Conservation (phyloP, 2,113 vertebrate genomes). For the Tetrax tetrax region DNA sequence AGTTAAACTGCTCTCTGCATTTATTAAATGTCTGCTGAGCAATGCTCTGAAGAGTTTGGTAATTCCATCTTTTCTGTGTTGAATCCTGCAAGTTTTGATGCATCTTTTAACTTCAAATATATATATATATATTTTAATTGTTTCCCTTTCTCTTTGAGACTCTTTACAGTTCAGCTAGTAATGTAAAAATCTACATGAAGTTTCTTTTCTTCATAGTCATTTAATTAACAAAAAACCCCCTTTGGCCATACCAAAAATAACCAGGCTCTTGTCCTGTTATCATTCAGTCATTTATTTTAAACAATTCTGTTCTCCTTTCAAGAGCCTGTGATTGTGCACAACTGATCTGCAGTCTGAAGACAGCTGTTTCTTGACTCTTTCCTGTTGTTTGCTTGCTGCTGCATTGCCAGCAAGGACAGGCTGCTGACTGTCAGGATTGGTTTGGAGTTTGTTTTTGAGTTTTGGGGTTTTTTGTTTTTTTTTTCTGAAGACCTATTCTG, state of each 20-base stretch:
- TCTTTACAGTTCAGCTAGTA: neutral
- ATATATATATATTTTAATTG: too few species aligned
- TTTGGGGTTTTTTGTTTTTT: neutral
- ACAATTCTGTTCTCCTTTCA: neutral
- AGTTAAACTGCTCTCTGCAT: neutral
- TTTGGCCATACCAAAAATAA: neutral
- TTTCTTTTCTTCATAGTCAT: neutral
- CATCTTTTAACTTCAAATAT: neutral
- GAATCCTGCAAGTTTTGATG: neutral
- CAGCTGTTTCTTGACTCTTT: neutral
- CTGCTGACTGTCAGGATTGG: neutral
- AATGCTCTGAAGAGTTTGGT: neutral
- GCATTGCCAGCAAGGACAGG: neutral
- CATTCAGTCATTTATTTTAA: neutral
- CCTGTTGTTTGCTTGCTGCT: neutral
- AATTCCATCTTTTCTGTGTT: neutral
- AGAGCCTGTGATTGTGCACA: neutral
- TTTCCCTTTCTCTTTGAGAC: neutral
- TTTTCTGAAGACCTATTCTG: neutral
- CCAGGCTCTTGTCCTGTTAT: neutral
- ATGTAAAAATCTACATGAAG: neutral
- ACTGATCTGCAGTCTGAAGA: neutral
- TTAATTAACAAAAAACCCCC: neutral
- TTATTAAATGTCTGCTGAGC: neutral
- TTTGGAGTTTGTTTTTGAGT: neutral